Conservation (phyloP, 1,140 invertebrate genomes). For the Drosophila willistoni region DNA sequence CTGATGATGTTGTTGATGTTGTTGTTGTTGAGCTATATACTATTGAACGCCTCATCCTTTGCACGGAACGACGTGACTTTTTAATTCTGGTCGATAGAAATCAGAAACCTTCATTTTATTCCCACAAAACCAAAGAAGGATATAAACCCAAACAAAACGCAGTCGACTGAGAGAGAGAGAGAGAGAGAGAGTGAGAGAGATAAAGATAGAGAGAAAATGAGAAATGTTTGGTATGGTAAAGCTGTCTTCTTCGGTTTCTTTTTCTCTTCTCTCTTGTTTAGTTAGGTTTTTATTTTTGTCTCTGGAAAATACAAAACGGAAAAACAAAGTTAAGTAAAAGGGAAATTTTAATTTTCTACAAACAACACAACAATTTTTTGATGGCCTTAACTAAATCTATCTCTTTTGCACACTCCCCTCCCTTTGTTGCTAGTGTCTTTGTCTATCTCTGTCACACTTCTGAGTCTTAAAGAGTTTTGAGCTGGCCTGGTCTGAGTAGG, state of each 20-base stretch:
- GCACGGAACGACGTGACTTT: constrained; percentile 71
- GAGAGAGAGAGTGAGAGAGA: neutral
- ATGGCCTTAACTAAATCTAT: neutral
- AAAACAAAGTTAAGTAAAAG: neutral
- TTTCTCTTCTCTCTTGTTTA: neutral
- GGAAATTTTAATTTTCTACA: constrained; percentile 12
- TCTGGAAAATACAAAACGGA: neutral
- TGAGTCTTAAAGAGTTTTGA: constrained; percentile 10
- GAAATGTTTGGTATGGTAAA: neutral
- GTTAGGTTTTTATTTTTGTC: neutral
- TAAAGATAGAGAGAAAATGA: no score
- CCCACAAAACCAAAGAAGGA: constrained; percentile 8
- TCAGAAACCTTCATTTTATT: constrained; percentile 70
- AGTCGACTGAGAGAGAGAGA: neutral
- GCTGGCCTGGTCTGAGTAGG: neutral
- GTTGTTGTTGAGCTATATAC: constrained; percentile 40
- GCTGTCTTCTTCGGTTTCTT: neutral
- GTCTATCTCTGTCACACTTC: neutral
- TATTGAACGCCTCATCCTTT: constrained; percentile 72
- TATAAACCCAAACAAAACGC: constrained; percentile 5
- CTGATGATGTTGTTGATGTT: constrained; percentile 44
- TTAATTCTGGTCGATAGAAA: constrained; percentile 47
- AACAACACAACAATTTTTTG: neutral
- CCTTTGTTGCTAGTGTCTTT: neutral
- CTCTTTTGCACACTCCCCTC: neutral